Base-by-base conservation (phyloP, 2,797 vertebrate genomes). In the Sorex maritimensis region DNA sequence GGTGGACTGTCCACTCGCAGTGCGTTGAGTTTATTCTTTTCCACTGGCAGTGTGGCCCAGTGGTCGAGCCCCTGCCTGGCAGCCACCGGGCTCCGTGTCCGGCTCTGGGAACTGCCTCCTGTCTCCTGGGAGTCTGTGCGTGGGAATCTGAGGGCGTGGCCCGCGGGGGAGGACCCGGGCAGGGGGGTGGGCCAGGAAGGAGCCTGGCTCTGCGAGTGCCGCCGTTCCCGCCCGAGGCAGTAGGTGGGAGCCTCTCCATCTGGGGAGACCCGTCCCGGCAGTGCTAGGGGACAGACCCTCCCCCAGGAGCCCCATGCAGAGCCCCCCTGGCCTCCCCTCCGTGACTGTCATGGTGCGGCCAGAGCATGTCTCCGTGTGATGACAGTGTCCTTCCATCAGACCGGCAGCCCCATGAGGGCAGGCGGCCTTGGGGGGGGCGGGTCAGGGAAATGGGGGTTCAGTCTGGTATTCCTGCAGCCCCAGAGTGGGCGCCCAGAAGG, bases 381-480 rank as follows among this genome's bases (percentile, higher is more conserved):
- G 6, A 30, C 28, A 34, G 72, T 2, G 15, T 44, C 23, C 2
- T 58, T 2, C 71, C 23, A 2, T 26, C 21, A 4, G 2, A 34
- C 24, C 14, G 26, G 23, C 58, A 4, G 1, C 34, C 58, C 10
- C 0, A 0, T 0, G 13, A 65, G 23, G 15, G 19, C 52, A 65
- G 49, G 49, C 11, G 10, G 11, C 49, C 49, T 8, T 4, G 3
- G 41, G 41, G 4, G 88, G 68, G 10, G 34, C 2, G 34, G 34
- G 34, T 34, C 34, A 34, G 34, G 2, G 6, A 12, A 0, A 6
- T 2, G 5, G 0, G 17, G 17, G 14, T 41, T 92, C 21, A 0
- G 73, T 44, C 0, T 10, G 38, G 19, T n/a, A 15, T 28, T 69
- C 38, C 82, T 24, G 11, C 15, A 49, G 65, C 58, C 41, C 52